These are phyloP conservation scores for Alviniconcha strummeri DNA, from an alignment of 2,888 invertebrate species.

Conservation along the genomic window DNA sequence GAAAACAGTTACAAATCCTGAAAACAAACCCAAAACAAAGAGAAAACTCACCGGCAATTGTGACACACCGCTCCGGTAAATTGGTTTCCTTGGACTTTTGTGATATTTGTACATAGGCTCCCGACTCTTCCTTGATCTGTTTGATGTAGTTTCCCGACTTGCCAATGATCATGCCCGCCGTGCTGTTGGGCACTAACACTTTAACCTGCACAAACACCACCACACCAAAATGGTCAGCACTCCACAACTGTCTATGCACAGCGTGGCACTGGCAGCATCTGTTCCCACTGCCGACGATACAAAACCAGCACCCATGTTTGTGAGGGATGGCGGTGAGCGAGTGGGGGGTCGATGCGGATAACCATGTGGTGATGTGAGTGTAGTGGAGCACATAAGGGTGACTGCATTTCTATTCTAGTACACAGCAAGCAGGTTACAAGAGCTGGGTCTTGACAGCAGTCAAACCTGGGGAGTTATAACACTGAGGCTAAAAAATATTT, in stretches of 20 bases:
- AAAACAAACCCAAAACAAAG: neutral
- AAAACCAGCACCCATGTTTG: conserved; percentile 11
- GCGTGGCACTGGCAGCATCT: conserved; percentile 37
- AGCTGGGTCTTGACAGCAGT: neutral
- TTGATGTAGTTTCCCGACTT: conserved; percentile 73
- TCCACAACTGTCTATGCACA: too few relatives aligned
- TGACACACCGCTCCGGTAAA: conserved; percentile 73
- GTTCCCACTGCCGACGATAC: neutral
- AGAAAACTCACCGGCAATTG: conserved; percentile 69
- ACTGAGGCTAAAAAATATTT: neutral
- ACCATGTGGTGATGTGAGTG: neutral
- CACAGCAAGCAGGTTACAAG: too few relatives aligned
- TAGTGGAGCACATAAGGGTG: neutral
- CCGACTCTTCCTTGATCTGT: conserved; percentile 74
- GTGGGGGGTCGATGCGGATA: neutral
- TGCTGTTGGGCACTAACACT: conserved; percentile 73
- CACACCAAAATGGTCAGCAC: neutral
- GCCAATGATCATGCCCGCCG: conserved; percentile 75
- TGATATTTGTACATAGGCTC: conserved; percentile 74
- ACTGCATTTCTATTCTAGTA: too few relatives aligned
- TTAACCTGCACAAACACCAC: conserved; percentile 66
- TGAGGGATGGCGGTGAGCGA: conserved; percentile 6
- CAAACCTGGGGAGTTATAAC: neutral
- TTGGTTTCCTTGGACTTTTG: conserved; percentile 74
- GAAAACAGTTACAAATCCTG: too few relatives aligned